Base-by-base conservation (phyloP, 2,888 invertebrate genomes). In the Drosophila tanythrix region DNA sequence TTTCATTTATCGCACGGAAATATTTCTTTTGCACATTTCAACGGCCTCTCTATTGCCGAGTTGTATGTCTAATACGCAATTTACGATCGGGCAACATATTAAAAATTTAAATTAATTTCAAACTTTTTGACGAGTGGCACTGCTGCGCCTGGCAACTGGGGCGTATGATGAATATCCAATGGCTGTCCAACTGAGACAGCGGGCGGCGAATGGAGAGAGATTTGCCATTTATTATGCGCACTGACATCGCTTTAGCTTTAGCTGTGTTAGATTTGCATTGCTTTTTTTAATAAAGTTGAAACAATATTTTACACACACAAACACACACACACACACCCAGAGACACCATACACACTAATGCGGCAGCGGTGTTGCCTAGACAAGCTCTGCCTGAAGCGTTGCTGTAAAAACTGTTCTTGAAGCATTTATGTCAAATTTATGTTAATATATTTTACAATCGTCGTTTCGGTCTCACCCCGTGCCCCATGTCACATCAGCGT, bases 371-470 rank as follows among this genome's bases (percentile, higher is more conserved):
- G 40, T 57, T 48, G 46, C 35, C 43, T 57, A 61, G 71, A 13
- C 21, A 56, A 61, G 66, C 60, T 51, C 31, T 27, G 75, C 60
- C 71, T 50, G 8, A 43, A 65, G 52, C 40, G 29, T 40, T 58
- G 33, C 46, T 56, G 31, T 40, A 36, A 72, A 79, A 81, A 81
- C 82, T 74, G 83, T 87, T 83, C 58, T 71, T 68, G 71, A 74
- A 77, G 74, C 91, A 90, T 91, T 91, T 91, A 91, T 88, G 90
- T 88, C 88, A 90, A 90, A 90, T 91, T 91, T 91, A 91, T 91
- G 88, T 90, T 86, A 91, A 90, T 90, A 85, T 86, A 86, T 86
- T 86, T 86, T 82, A 80, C 73, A 86, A 86, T 88, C 83, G 82
- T 83, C 66, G 70, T 79, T 67, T 75, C 63, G 67, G 46, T 15